Evolutionary conservation across 2,888 invertebrate genomes (phyloP), one percentile per base, ranked within the genome.

Genomic region (Volucella inflata): DNA sequence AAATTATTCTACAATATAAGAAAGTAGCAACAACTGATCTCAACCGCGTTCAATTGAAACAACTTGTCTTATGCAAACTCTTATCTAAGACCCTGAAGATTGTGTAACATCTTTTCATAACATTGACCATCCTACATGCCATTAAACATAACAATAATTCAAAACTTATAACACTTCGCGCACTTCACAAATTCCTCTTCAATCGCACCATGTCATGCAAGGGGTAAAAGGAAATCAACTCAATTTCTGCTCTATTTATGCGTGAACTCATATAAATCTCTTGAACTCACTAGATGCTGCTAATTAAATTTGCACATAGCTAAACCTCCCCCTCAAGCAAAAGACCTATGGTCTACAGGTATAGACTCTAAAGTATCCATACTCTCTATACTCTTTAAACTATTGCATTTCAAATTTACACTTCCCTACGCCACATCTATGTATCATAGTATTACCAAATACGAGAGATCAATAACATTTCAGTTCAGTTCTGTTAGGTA

Each of bases 381-480:
- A 30, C 6, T 30, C 0, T 30, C 64, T 46, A 42, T 57, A 76
- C 60, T 46, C 59, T 65, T 42, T 42, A 38, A 50, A 62, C 64
- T 70, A 51, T 78, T 78, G 65, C 84, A 42, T 65, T 53, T 79
- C 79, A 67, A 65, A 53, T 84, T 79, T 80, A 79, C 84, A 12
- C 57, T 70, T n/a, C 40, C 53, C 46, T 57, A 51, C 53, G 55
- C 78, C 55, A 50, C 68, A 71, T 59, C 78, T 76, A 30, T 30
- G 30, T 30, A n/a, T n/a, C n/a, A n/a, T n/a, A 30, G 30, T 30
- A 75, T 84, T 85, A 85, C 85, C 81, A 85, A 85, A 81, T 81
- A 68, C 68, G 85, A 85, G 30, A 30, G 85, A 85, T 85, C 85
- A 85, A 85, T 85, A 85, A 85, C 85, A 77, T 72, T 76, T 50